These are phyloP conservation scores for Napeogenes inachia DNA, from an alignment of 2,888 invertebrate species.

Conservation along the genomic window DNA sequence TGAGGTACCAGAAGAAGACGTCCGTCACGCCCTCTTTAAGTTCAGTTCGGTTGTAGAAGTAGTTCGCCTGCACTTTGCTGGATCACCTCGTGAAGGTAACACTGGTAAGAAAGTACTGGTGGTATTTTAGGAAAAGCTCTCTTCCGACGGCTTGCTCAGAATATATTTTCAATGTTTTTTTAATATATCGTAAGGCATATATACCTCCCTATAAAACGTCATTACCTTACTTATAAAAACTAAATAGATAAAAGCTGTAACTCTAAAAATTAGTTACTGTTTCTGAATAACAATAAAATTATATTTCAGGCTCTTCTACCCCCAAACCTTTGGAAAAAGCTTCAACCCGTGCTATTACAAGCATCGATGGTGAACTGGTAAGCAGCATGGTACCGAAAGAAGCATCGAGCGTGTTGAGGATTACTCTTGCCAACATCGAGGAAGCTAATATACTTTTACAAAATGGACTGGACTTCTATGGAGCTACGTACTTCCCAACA, in stretches of 20 bases:
- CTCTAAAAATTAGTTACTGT: background rate
- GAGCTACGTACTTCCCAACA: conserved; percentile 91
- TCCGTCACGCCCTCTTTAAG: conserved; percentile 87
- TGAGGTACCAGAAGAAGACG: conserved; percentile 90
- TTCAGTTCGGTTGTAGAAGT: conserved; percentile 89
- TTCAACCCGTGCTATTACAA: conserved; percentile 57
- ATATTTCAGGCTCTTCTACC: conserved; percentile 60
- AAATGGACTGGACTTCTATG: conserved; percentile 91
- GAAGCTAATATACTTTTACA: conserved; percentile 87
- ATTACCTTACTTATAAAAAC: too few relatives aligned
- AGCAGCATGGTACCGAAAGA: conserved; percentile 77
- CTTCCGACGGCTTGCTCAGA: too few relatives aligned
- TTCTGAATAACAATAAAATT: conserved; percentile 7
- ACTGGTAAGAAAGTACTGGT: conserved; percentile 39
- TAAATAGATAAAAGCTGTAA: too few relatives aligned
- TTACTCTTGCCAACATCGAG: conserved; percentile 85
- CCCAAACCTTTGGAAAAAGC: conserved; percentile 65
- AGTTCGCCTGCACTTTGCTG: conserved; percentile 78
- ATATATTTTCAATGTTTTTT: too few relatives aligned
- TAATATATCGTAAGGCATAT: too few relatives aligned
- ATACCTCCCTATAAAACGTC: too few relatives aligned
- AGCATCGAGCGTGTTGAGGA: conserved; percentile 81
- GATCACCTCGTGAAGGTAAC: conserved; percentile 64
- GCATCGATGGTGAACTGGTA: conserved; percentile 68
- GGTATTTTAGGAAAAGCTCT: background rate